Percentiles rank a stretch among this genome's conserved stretches.
phyloP scores from a whole-genome alignment of 2,113 vertebrate species.

The Eolophus roseicapilla region DNA sequence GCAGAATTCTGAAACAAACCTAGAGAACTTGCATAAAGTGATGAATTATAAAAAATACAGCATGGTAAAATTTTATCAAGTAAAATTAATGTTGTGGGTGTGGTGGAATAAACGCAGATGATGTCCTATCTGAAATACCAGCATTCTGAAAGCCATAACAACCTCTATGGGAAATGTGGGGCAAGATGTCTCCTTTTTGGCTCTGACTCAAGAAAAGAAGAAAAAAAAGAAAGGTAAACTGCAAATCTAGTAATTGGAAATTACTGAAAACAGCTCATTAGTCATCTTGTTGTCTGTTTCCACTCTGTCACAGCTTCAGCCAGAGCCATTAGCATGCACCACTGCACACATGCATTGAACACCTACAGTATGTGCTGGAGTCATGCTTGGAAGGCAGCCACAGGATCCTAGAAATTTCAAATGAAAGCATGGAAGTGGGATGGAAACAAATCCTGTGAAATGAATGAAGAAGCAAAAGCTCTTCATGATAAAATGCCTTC shows the following conservation, averaged over 20 bases:
- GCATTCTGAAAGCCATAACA: background rate
- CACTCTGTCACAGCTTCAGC: slow-evolving; percentile 51
- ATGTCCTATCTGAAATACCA: background rate
- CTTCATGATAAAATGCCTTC: background rate
- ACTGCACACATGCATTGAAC: slow-evolving; percentile 60
- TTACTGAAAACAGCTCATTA: slow-evolving; percentile 69
- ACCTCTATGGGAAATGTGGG: background rate
- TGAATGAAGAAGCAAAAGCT: slow-evolving; percentile 5
- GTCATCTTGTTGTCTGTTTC: slow-evolving; percentile 65
- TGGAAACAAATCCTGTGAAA: slow-evolving; percentile 35
- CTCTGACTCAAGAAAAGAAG: slow-evolving; percentile 11
- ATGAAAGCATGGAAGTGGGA: slow-evolving; percentile 50
- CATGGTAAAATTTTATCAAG: background rate
- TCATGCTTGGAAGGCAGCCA: slow-evolving; percentile 68
- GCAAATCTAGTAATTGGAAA: slow-evolving; percentile 61
- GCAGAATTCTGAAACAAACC: background rate
- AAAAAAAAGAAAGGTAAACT: slow-evolving; percentile 40
- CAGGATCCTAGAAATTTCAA: slow-evolving; percentile 60
- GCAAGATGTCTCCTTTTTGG: slow-evolving; percentile 33
- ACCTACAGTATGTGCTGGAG: slow-evolving; percentile 63
- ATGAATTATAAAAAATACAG: background rate
- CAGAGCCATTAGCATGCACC: slow-evolving; percentile 64
- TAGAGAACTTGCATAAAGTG: background rate
- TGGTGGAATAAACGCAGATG: background rate
- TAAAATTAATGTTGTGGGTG: background rate